Percentiles rank a stretch among this genome's conserved stretches.
These are phyloP conservation scores for Caenorhabditis japonica DNA, from an alignment of 2,888 invertebrate species.

Conservation along the genomic window DNA sequence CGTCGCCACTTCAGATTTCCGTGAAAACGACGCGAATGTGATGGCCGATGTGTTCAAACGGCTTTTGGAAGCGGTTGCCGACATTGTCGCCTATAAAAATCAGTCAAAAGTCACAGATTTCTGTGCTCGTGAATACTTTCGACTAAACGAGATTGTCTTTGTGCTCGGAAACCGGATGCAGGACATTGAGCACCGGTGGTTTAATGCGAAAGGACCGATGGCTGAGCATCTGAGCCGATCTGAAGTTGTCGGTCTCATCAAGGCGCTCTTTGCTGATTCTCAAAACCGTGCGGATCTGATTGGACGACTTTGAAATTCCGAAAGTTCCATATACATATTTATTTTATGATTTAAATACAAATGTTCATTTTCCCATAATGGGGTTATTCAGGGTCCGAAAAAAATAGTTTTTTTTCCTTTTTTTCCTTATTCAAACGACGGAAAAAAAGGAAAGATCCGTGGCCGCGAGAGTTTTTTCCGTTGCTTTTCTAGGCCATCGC, in stretches of 20 bases:
- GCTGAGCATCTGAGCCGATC: conserved; percentile 66
- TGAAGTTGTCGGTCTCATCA: conserved; percentile 65
- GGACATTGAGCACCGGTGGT: conserved; percentile 74
- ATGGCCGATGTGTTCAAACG: conserved; percentile 53
- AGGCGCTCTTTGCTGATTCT: conserved; percentile 65
- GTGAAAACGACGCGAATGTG: conserved; percentile 56
- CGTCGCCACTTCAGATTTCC: conserved; percentile 48
- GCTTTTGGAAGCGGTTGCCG: conserved; percentile 54
- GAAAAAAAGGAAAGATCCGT: too few relatives aligned
- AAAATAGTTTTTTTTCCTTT: too few relatives aligned
- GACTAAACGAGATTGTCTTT: conserved; percentile 71
- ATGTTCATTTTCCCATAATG: too few relatives aligned
- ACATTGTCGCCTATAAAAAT: conserved; percentile 39
- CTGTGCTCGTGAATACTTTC: conserved; percentile 69
- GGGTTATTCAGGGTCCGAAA: too few relatives aligned
- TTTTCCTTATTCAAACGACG: too few relatives aligned
- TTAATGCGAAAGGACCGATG: conserved; percentile 74
- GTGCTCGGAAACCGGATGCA: conserved; percentile 68
- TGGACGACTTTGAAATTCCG: conserved; percentile 16
- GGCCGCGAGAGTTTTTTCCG: too few relatives aligned
- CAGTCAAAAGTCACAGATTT: conserved; percentile 62
- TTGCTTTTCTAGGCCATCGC: too few relatives aligned
- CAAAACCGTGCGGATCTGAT: conserved; percentile 53
- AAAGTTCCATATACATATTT: too few relatives aligned
- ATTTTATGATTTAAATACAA: too few relatives aligned